Evolutionary conservation across 1,140 invertebrate genomes (phyloP).

Genomic region (Temnothorax nylanderi): DNA sequence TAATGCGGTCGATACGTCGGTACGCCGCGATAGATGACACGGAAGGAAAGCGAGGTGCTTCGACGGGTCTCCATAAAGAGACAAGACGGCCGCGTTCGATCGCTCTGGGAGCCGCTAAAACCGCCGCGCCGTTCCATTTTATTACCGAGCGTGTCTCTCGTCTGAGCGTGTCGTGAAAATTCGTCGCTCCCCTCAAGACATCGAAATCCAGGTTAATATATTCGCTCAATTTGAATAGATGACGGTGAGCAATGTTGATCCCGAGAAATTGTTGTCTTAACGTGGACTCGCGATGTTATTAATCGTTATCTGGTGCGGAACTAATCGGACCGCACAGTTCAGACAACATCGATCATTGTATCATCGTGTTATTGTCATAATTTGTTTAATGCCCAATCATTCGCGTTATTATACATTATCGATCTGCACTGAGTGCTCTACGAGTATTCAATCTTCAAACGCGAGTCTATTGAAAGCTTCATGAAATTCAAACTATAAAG

Average conservation of each 20-base stretch:
- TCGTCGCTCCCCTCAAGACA: conserved; percentile 51
- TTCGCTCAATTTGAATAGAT: conserved; percentile 33
- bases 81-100: conserved; percentile 57
- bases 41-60: conserved; percentile 71
- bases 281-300: not conserved
- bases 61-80: conserved; percentile 63
- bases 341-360: conserved; percentile 19
- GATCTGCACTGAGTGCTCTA: not conserved
- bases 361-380: not conserved
- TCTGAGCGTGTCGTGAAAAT: conserved; percentile 52
- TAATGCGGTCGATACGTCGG: conserved; percentile 60
- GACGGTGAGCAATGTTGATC: not conserved
- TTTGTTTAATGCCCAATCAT: conserved; percentile 3
- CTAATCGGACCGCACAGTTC: conserved; percentile 26
- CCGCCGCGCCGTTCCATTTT: conserved; percentile 70
- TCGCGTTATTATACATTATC: not conserved
- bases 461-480: not conserved
- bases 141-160: conserved; percentile 70
- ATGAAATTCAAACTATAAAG: conserved; percentile 1
- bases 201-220: conserved; percentile 53
- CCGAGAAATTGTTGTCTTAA: conserved; percentile 28
- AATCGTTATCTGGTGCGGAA: conserved; percentile 17
- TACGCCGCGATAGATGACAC: conserved; percentile 63
- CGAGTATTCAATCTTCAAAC: not conserved
- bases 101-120: conserved; percentile 65